Percentiles rank a stretch among this genome's conserved stretches.
These are phyloP conservation scores for Dichetophora obliterata DNA, from an alignment of 2,888 invertebrate genomes.

Conservation along the genomic window DNA sequence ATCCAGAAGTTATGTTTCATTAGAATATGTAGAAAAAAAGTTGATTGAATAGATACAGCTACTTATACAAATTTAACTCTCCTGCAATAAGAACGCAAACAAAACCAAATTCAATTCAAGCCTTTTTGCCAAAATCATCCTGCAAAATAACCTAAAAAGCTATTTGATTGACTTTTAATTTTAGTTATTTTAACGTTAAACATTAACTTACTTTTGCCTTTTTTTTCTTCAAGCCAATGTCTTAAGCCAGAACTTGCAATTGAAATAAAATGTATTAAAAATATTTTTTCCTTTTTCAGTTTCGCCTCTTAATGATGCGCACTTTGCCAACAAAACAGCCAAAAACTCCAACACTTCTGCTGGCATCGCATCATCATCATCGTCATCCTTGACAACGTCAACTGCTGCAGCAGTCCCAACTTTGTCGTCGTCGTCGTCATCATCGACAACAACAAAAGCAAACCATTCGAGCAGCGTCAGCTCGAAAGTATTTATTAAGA, in stretches of 20 bases:
- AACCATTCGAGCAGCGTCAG: conserved; percentile 57
- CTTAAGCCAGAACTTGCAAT: background rate
- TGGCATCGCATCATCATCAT: conserved; percentile 19
- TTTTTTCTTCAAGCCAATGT: no score
- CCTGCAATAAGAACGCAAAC: no score
- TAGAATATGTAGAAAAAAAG: no score
- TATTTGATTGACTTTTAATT: no score
- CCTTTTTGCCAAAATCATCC: no score
- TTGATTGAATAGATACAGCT: no score
- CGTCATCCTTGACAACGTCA: conserved; percentile 11
- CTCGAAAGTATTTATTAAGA: conserved; percentile 59
- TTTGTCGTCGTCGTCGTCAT: conserved; percentile 56
- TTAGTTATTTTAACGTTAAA: no score
- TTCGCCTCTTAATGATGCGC: conserved; percentile 62
- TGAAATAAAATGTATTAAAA: background rate
- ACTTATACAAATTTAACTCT: no score
- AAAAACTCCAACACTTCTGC: conserved; percentile 4
- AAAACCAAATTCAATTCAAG: no score
- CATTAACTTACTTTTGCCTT: no score
- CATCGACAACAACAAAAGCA: conserved; percentile 33
- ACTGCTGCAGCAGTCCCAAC: conserved; percentile 50
- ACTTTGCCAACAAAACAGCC: conserved; percentile 36
- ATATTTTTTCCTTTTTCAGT: conserved; percentile 51
- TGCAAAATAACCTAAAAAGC: no score
- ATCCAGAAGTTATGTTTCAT: no score